phyloP scores from a whole-genome alignment of 2,113 vertebrate genomes.

The Acrocephalus arundinaceus region DNA sequence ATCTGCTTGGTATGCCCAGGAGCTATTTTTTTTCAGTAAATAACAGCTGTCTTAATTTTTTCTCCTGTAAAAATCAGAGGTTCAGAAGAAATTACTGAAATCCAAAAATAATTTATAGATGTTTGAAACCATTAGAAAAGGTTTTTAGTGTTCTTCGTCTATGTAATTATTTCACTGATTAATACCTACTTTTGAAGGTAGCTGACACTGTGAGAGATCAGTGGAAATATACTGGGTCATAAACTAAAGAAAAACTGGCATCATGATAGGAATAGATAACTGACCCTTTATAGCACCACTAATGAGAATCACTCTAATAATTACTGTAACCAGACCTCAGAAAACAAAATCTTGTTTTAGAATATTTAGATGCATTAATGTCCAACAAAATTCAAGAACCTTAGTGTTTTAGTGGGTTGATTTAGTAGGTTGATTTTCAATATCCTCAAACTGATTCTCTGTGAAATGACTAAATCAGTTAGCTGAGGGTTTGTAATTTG shows the following conservation, averaged over 20 bases:
- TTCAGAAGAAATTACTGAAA: background rate
- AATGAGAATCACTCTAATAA: background rate
- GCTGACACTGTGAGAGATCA: background rate
- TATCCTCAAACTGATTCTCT: background rate
- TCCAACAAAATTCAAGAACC: background rate
- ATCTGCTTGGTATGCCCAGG: background rate
- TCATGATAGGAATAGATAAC: background rate
- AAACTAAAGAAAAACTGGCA: background rate
- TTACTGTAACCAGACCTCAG: background rate
- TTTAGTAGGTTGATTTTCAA: background rate
- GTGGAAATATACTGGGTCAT: background rate
- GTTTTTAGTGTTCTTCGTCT: background rate
- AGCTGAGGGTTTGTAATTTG: background rate
- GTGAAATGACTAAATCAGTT: background rate
- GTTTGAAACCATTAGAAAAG: background rate
- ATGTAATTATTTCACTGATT: background rate
- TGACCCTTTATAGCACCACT: background rate
- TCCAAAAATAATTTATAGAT: background rate
- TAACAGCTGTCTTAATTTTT: background rate
- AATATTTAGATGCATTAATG: background rate
- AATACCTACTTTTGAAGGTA: background rate
- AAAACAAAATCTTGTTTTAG: background rate
- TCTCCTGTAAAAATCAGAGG: background rate
- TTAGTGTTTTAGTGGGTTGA: background rate
- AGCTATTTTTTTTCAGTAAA: background rate